Evolutionary conservation across 2,797 vertebrate species (phyloP).

Genomic region (Periophthalmus magnuspinnatus): DNA sequence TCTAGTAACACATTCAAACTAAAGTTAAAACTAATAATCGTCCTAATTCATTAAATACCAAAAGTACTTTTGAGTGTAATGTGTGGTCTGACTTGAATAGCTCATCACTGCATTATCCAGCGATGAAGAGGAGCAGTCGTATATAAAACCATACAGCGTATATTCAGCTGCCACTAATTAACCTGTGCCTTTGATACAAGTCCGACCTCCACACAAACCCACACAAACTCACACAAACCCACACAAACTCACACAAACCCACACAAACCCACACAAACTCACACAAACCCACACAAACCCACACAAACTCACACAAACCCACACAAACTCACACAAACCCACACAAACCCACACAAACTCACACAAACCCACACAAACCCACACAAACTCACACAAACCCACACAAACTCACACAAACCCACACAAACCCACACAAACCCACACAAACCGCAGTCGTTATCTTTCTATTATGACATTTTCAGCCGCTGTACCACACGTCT

Average conservation of each 20-base stretch:
- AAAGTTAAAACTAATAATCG: neutral
- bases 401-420: neutral
- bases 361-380: no score
- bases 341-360: neutral
- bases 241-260: neutral
- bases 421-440: neutral
- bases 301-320: no score
- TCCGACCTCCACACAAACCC: neutral
- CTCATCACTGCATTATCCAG: conserved; percentile 5
- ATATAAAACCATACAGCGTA: neutral
- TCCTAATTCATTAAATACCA: neutral
- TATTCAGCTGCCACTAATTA: neutral
- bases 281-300: no score
- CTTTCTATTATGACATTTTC: neutral
- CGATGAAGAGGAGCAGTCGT: neutral
- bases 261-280: neutral
- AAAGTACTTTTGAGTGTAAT: neutral
- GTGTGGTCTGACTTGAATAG: neutral
- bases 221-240: no score
- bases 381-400: neutral
- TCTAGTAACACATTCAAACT: neutral
- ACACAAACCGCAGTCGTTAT: neutral
- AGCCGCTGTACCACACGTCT: neutral
- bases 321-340: neutral
- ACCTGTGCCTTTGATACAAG: neutral